phyloP scores from a whole-genome alignment of 2,113 vertebrate genomes.

The Oxyruncus cristatus region DNA sequence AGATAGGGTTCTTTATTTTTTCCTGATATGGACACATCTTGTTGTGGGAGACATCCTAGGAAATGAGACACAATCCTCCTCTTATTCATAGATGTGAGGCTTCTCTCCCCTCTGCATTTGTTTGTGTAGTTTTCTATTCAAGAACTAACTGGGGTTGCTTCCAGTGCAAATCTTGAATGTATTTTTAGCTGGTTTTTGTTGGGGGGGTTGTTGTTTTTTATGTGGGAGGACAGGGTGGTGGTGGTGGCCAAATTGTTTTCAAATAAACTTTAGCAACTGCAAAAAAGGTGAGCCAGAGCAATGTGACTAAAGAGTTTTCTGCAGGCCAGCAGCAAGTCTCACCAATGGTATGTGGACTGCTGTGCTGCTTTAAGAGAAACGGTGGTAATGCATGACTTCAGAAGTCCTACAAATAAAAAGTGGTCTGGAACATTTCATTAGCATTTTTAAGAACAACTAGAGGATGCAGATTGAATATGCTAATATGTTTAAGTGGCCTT shows the following conservation, averaged over 20 bases:
- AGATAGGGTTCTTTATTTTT: slow-evolving; percentile 1
- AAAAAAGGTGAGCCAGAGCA: neutral
- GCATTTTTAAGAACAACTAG: slow-evolving; percentile 71
- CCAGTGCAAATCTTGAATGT: neutral
- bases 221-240: neutral
- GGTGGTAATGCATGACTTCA: slow-evolving; percentile 40
- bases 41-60: neutral
- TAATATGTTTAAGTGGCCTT: slow-evolving; percentile 70
- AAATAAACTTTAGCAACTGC: neutral
- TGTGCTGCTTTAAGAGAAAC: slow-evolving; percentile 49
- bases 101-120: neutral
- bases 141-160: neutral
- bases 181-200: neutral
- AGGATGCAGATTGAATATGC: slow-evolving; percentile 62
- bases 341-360: neutral
- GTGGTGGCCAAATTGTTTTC: neutral
- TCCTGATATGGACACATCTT: neutral
- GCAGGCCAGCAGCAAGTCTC: neutral
- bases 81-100: neutral
- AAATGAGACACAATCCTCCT: neutral
- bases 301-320: neutral
- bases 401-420: slow-evolving; percentile 64
- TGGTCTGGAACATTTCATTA: slow-evolving; percentile 67
- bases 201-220: neutral
- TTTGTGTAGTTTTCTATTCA: neutral